phyloP scores from a whole-genome alignment of 2,113 vertebrate species.

The Dipodomys stephensi region DNA sequence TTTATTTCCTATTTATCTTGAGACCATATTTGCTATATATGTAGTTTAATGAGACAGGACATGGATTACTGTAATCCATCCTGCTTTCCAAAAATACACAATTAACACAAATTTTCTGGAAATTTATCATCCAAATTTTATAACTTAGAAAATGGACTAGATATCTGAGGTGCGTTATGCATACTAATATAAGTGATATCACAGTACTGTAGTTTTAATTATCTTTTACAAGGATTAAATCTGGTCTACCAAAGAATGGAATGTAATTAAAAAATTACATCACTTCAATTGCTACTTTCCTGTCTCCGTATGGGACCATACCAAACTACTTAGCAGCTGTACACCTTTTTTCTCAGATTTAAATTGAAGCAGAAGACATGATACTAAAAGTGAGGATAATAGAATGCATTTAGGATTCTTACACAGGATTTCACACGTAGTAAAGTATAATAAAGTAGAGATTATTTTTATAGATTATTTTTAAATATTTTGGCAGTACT shows the following conservation, averaged over 20 bases:
- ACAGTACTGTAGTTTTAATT: no score
- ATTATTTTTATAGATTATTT: background rate
- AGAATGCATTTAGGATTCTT: background rate
- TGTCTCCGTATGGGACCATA: background rate
- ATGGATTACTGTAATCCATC: background rate
- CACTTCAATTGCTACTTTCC: background rate
- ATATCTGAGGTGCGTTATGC: background rate
- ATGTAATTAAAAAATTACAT: background rate
- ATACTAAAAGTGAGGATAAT: background rate
- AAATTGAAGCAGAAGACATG: background rate
- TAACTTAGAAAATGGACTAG: background rate
- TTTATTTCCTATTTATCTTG: background rate
- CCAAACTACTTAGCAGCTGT: background rate
- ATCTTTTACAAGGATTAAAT: no score
- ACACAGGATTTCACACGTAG: background rate
- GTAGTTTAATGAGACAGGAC: background rate
- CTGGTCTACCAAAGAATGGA: background rate
- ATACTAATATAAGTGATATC: background rate
- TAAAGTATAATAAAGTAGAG: background rate
- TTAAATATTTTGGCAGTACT: background rate
- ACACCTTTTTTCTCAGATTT: background rate
- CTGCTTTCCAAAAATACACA: background rate
- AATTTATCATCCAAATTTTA: background rate
- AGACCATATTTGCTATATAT: background rate
- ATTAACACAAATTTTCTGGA: background rate